These are phyloP conservation scores for Madoqua kirkii DNA, from an alignment of 2,113 vertebrate genomes.

Conservation along the genomic window DNA sequence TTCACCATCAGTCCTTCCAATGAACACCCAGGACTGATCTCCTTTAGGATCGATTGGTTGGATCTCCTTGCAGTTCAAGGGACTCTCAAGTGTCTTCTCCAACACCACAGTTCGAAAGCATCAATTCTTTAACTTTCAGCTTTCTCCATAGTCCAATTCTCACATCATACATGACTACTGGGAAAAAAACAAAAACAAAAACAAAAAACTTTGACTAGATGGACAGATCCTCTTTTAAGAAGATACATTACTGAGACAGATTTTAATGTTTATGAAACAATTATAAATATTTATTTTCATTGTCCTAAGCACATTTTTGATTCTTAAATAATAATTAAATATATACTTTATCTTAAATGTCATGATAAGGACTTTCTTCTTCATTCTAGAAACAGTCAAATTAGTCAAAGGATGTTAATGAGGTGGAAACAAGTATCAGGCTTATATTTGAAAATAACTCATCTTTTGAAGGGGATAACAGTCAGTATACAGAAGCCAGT, in stretches of 20 bases:
- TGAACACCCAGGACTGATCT: neutral
- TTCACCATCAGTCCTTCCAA: neutral
- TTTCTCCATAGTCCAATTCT: neutral
- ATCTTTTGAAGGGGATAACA: neutral
- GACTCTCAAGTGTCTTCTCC: neutral
- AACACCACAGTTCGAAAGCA: neutral
- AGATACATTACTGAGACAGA: neutral
- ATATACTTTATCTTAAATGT: neutral
- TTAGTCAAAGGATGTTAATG: neutral
- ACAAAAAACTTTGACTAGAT: neutral
- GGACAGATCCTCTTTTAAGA: neutral
- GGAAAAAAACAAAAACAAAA: neutral
- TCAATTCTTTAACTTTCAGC: neutral
- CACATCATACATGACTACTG: neutral
- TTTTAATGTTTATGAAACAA: neutral
- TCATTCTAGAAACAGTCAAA: neutral
- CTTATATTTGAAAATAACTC: neutral
- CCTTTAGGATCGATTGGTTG: neutral
- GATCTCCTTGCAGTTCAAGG: neutral
- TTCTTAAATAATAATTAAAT: neutral
- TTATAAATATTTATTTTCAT: neutral
- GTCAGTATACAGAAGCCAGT: neutral
- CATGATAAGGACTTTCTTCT: neutral
- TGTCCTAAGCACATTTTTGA: neutral
- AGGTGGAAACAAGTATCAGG: neutral